phyloP scores from a whole-genome alignment of 2,888 invertebrate species.

The Pollenia angustigena region DNA sequence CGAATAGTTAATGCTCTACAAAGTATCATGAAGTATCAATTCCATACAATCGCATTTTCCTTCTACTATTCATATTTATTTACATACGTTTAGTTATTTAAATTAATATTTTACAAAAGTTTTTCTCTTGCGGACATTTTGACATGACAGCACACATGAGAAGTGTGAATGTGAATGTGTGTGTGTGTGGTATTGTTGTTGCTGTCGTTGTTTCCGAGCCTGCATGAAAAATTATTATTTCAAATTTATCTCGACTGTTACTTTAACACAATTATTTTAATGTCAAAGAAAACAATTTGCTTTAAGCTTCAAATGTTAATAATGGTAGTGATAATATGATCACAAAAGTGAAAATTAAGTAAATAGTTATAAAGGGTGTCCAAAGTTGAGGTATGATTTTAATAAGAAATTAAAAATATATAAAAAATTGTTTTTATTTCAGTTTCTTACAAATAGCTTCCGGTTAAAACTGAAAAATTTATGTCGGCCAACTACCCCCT shows the following conservation, averaged over 20 bases:
- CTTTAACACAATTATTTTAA: constrained; percentile 46
- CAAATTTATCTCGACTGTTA: not conserved
- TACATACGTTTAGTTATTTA: not conserved
- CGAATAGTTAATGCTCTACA: too few relatives aligned
- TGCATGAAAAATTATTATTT: not conserved
- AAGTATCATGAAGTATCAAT: too few relatives aligned
- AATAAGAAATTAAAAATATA: too few relatives aligned
- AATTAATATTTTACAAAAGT: not conserved
- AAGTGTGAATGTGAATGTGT: not conserved
- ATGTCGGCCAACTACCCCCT: too few relatives aligned
- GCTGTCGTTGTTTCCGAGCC: not conserved
- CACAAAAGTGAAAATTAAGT: not conserved
- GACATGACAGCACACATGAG: constrained; percentile 2
- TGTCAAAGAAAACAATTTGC: constrained; percentile 38
- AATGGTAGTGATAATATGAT: not conserved
- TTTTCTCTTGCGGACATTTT: constrained; percentile 35
- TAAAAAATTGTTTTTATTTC: too few relatives aligned
- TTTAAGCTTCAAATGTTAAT: constrained; percentile 5
- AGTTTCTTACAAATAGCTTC: too few relatives aligned
- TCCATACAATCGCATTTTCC: not conserved
- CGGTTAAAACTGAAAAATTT: too few relatives aligned
- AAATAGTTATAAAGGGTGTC: not conserved
- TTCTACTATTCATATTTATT: not conserved
- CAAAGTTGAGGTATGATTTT: too few relatives aligned
- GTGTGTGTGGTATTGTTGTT: not conserved